Evolutionary conservation across 2,888 invertebrate species (phyloP).

Genomic region (Leptinotarsa juncta): DNA sequence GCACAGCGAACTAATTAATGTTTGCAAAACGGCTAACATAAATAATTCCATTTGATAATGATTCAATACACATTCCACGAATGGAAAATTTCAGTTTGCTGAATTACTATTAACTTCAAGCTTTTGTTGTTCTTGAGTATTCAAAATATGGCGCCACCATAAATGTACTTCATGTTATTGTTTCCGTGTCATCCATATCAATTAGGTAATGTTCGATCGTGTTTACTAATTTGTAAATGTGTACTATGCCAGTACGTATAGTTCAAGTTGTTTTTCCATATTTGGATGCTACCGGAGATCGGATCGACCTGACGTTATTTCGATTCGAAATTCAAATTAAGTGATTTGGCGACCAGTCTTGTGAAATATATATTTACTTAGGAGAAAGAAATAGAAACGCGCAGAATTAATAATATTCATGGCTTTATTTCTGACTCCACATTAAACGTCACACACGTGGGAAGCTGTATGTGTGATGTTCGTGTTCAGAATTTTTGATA

Average conservation of each 20-base stretch:
- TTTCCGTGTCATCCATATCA: slow-evolving; percentile 43
- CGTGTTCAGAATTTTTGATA: no score
- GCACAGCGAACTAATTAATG: no score
- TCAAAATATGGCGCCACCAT: slow-evolving; percentile 43
- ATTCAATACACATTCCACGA: no score
- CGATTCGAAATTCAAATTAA: slow-evolving; percentile 19
- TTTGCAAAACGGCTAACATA: no score
- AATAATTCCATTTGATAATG: no score
- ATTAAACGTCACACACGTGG: no score
- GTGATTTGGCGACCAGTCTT: not conserved
- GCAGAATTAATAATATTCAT: no score
- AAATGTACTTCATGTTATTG: slow-evolving; percentile 37
- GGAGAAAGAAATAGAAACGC: no score
- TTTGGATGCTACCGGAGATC: slow-evolving; percentile 42
- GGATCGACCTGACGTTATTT: slow-evolving; percentile 24
- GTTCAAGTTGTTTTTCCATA: slow-evolving; percentile 45
- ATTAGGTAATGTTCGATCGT: slow-evolving; percentile 46
- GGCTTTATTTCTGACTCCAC: no score
- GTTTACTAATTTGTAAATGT: slow-evolving; percentile 51
- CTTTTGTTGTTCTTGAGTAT: slow-evolving; percentile 33
- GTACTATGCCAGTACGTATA: slow-evolving; percentile 41
- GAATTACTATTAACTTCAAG: slow-evolving; percentile 3
- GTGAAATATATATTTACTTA: slow-evolving; percentile 1
- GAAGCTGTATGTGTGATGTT: no score
- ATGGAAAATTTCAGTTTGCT: no score